Base-by-base conservation (phyloP, 2,113 vertebrate species). In the Catagonus wagneri region DNA sequence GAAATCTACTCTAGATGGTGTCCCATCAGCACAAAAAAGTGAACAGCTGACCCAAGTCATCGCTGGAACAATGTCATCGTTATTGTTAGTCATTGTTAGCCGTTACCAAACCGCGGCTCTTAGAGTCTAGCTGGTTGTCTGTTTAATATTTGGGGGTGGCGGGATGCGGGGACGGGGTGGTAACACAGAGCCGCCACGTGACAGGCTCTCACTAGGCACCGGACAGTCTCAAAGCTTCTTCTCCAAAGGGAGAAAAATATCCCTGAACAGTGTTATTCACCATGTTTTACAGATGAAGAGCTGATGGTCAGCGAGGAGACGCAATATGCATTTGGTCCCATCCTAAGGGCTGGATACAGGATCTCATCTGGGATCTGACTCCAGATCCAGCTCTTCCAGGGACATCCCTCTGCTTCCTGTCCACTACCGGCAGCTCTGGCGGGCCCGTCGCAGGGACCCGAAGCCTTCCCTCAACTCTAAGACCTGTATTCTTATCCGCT, bases 121-220 rank as follows among this genome's bases (percentile, higher is more conserved):
- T 15, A 34, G 54, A 29, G 61, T 32, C 88, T 12, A 66, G 44
- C 34, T 36, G 20, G 65, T 27, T 27, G 22, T 44, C n/a, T 52
- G 10, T 60, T 66, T 74, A 15, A n/a, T 32, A 15, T 58, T 22
- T 72, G 8, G 34, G 83, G 71, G 29, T 17, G 32, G 5, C 15
- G 50, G 7, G 17, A 6, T 3, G 1, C 22, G 3, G 29, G 8
- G 8, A 6, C 4, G 3, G 17, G 52, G 16, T 0, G 52, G 16
- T 0, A 34, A 13, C 50, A 32, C 32, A 75, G 19, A 56, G 50
- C 8, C 13, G 2, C 58, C 79, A 1, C 0, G 2, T 3, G 17
- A 27, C 10, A 2, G 36, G n/a, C 13, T 86, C 75, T 80, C 71
- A 15, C 22, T 84, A 27, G 1, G 14, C 3, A 89, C 9, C 52